These are phyloP conservation scores for Apteryx mantelli DNA, from an alignment of 2,113 vertebrate species.

Conservation along the genomic window DNA sequence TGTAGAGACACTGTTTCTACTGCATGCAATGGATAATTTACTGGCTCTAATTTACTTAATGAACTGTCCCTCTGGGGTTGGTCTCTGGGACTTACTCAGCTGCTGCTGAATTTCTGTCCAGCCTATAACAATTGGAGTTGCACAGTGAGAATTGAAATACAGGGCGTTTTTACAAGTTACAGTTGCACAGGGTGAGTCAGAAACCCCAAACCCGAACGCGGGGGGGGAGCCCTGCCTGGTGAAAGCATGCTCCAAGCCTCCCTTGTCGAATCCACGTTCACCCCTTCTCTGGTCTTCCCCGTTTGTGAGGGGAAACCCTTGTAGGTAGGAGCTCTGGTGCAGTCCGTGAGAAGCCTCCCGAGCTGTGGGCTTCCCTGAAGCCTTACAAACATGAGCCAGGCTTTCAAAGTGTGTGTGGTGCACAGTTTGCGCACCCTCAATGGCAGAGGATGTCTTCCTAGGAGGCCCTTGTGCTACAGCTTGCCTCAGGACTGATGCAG, in stretches of 20 bases:
- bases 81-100: not conserved
- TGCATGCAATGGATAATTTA: slow-evolving; percentile 33
- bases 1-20: not conserved
- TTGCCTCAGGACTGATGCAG: not conserved
- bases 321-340: not conserved
- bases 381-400: fast-evolving
- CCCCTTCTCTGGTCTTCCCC: not conserved
- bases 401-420: not conserved
- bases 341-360: not conserved
- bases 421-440: not conserved
- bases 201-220: not conserved
- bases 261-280: fast-evolving
- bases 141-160: not conserved
- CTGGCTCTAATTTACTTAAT: not conserved
- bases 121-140: not conserved
- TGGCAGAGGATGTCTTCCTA: not conserved
- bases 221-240: not conserved
- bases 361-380: not conserved
- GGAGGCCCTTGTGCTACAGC: not conserved
- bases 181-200: not conserved
- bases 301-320: not conserved
- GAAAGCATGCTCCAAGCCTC: fast-evolving
- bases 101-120: not conserved
- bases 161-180: not conserved
- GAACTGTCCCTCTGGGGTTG: not conserved